phyloP scores from a whole-genome alignment of 2,797 vertebrate species.

The Heteromormyrus szaboi region DNA sequence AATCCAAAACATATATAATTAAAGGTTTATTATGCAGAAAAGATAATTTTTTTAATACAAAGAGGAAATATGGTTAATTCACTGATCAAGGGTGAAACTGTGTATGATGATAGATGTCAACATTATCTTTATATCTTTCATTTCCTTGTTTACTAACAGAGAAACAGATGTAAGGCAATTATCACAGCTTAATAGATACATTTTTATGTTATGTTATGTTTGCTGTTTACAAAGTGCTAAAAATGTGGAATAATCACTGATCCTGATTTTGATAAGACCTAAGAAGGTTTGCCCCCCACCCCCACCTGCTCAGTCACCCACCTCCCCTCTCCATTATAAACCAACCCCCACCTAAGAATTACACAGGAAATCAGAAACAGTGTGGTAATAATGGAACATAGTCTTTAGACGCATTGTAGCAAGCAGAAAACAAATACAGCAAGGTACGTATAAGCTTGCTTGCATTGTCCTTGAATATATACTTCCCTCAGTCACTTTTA shows the following conservation, averaged over 20 bases:
- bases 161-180: slow-evolving; percentile 15
- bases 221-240: slow-evolving; percentile 17
- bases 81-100: slow-evolving; percentile 1
- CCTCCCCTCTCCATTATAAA: slow-evolving; percentile 25
- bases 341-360: slow-evolving; percentile 11
- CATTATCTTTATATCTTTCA: slow-evolving; percentile 19
- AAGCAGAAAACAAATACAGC: slow-evolving; percentile 28
- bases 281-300: not conserved
- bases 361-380: slow-evolving; percentile 36
- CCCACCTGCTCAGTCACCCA: slow-evolving; percentile 30
- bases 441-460: not conserved
- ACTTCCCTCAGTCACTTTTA: not conserved
- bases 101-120: not conserved
- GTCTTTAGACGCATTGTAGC: slow-evolving; percentile 28
- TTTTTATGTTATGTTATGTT: not conserved
- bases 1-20: not conserved
- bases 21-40: not conserved
- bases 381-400: slow-evolving; percentile 34
- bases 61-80: not conserved
- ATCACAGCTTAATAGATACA: not conserved
- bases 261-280: slow-evolving; percentile 22
- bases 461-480: slow-evolving; percentile 15
- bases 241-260: slow-evolving; percentile 16
- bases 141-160: slow-evolving; percentile 21
- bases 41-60: not conserved